Evolutionary conservation across 2,888 invertebrate genomes (phyloP), one percentile per base, ranked within the genome.

Genomic region (Lacanobia oleracea): DNA sequence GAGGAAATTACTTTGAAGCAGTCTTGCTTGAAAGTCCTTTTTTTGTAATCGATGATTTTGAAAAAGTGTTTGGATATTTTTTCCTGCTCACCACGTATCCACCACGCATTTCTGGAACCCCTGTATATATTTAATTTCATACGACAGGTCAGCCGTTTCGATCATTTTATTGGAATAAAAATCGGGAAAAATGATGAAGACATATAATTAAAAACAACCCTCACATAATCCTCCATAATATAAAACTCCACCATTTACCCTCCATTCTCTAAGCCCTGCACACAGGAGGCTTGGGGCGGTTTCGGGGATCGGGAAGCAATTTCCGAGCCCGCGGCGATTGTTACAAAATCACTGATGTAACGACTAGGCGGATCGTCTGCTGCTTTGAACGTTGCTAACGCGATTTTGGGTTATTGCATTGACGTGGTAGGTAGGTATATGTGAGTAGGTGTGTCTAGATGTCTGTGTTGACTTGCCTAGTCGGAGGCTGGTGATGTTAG

Each of bases 281-380:
- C 80, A 83, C 78, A 8, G n/a, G 72, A 77, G 84, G 78, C 70
- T 51, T 59, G 68, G 79, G 78, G 84, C 63, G 75, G 81, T 77
- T 79, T 76, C 67, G 60, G 61, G 77, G 82, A 86, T 88, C 88
- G 88, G 88, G 88, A 89, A 90, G 92, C 93, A 94, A 94, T 94
- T 92, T 94, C 94, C 94, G 94, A 63, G 94, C 94, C 93, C 74
- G 84, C 75, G 92, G 94, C 94, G 89, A 90, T 92, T 90, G 90
- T 90, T 89, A 87, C 89, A 88, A 86, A 88, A 88, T 86, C 88
- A 83, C 84, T 83, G 86, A 75, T 72, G 79, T 84, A 86, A 85
- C 87, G 87, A 87, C 76, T 78, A 84, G 86, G 81, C 77, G 86
- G 81, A 78, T 71, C 73, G 77, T 84, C 86, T 81, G 81, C n/a